Conservation (phyloP, 2,113 vertebrate genomes). For the Picathartes gymnocephalus region DNA sequence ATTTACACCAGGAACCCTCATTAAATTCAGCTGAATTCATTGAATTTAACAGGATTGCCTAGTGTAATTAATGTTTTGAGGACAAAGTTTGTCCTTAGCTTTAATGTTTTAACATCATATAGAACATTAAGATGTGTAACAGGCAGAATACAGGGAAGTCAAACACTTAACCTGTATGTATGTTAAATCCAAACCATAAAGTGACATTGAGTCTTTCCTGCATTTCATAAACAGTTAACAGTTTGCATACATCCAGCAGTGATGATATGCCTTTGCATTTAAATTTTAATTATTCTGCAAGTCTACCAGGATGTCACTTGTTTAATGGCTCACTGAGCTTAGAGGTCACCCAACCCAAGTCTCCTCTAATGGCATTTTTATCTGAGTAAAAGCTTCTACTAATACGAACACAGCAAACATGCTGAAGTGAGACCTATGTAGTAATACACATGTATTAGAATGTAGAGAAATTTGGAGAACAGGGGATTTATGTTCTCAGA, state of each 20-base stretch:
- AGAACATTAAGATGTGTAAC: background rate
- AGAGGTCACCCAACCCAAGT: conserved; percentile 27
- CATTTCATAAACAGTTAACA: conserved; percentile 35
- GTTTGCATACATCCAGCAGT: conserved; percentile 34
- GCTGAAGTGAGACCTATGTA: background rate
- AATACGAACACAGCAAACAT: background rate
- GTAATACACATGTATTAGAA: background rate
- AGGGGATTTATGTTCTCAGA: background rate
- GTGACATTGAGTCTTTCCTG: background rate
- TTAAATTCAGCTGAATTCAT: conserved; percentile 24
- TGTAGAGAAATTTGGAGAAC: background rate
- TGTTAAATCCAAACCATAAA: background rate
- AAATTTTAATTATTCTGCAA: conserved; percentile 59
- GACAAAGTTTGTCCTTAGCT: conserved; percentile 37
- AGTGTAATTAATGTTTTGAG: conserved; percentile 54
- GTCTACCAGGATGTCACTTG: conserved; percentile 38
- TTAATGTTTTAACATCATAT: background rate
- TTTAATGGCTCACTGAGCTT: conserved; percentile 51
- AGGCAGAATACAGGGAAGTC: background rate
- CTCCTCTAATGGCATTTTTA: background rate
- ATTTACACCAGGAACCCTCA: conserved; percentile 40
- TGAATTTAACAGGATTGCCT: conserved; percentile 41
- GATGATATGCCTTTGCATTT: conserved; percentile 38
- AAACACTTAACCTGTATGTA: background rate
- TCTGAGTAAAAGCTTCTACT: background rate